These are phyloP conservation scores for Scaptomyza hsui DNA, from an alignment of 1,140 invertebrate genomes.

Conservation along the genomic window DNA sequence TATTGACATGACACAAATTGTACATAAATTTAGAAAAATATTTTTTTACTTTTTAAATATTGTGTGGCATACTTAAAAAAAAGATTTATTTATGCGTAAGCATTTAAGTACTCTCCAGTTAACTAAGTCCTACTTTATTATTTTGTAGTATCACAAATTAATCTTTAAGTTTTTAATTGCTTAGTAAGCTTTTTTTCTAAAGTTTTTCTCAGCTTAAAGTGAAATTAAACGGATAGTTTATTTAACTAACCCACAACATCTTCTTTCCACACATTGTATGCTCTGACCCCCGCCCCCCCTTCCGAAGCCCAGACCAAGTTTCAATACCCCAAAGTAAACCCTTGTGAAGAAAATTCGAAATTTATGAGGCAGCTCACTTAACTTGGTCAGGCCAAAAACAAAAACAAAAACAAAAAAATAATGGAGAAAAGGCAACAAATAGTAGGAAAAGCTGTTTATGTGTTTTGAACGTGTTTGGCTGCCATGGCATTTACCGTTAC, in stretches of 20 bases:
- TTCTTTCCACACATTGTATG: conserved; percentile 31
- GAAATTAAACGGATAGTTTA: conserved; percentile 21
- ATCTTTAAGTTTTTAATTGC: conserved; percentile 7
- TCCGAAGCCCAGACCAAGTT: neutral
- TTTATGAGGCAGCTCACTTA: conserved; percentile 68
- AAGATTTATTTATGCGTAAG: too few species aligned
- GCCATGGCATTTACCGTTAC: conserved; percentile 50
- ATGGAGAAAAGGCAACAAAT: conserved; percentile 34
- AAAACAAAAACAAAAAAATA: conserved; percentile 4
- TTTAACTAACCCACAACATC: conserved; percentile 10
- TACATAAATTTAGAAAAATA: too few species aligned
- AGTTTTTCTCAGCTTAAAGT: conserved; percentile 6
- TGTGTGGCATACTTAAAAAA: too few species aligned
- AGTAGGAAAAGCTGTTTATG: conserved; percentile 70
- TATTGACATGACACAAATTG: too few species aligned
- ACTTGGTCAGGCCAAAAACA: conserved; percentile 24
- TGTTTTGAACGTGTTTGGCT: conserved; percentile 69
- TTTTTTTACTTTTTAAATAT: too few species aligned
- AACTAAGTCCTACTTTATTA: too few species aligned
- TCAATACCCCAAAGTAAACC: neutral
- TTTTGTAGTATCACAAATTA: conserved; percentile 1
- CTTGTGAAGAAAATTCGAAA: conserved; percentile 54
- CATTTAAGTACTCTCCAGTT: too few species aligned
- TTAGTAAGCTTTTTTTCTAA: neutral
- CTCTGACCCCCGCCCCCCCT: neutral